Base-by-base conservation (phyloP, 2,888 invertebrate species). In the Heliconius hortense region DNA sequence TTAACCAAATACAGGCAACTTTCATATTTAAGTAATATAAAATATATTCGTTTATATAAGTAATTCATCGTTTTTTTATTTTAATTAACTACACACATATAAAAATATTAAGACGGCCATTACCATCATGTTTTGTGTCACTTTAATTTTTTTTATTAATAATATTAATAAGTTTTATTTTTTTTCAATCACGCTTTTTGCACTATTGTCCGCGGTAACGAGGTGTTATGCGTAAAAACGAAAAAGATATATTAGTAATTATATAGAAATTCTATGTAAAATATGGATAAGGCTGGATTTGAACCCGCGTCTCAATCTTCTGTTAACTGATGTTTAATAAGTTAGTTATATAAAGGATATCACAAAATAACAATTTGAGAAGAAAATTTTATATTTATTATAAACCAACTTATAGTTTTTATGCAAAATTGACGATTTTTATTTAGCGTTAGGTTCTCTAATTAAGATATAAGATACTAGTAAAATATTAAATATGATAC, bases 121-220 rank as follows among this genome's bases (percentile, higher is more conserved):
- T 66, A 39, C 35, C n/a, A 35, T 59, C 24, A 26, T 24, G 59
- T 72, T 18, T 48, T n/a, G 31, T 39, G 24, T 71, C 76, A 77
- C 76, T 77, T 79, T 79, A 76, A 77, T 72, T 64, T 35, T 13
- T 60, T 74, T n/a, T n/a, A 5, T 18, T 28, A 43, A 48, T 53
- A 31, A 53, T 21, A 35, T 35, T 35, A 31, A 31, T 28, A 8
- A 8, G 35, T 35, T 35, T 35, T n/a, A 13, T 68, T 72, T 18
- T 66, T 21, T 71, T 60, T 35, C 82, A 76, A 81, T 83, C 85
- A 85, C 84, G 91, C 91, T 90, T 90, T 24, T 79, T 85, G 90
- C 91, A 90, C 89, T 82, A 87, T 88, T 84, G 85, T 85, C 84
- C 82, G 80, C 82, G 83, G 80, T 78, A 76, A 73, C 70, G 68